phyloP scores from a whole-genome alignment of 2,888 invertebrate species.

The Metacarcinus magister region DNA sequence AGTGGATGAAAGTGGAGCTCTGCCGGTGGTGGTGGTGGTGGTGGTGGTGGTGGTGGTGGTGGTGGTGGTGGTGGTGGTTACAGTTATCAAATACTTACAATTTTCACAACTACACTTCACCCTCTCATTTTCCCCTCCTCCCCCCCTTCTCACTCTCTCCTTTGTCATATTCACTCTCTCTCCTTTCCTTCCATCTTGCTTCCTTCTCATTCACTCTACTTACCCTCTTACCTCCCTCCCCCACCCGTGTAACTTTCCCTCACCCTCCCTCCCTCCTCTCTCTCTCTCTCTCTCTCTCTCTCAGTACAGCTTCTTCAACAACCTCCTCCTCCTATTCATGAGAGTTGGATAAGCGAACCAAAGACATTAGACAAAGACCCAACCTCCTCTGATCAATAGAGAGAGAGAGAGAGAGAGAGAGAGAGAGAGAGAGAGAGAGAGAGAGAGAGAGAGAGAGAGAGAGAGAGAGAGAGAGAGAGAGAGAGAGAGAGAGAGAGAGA shows the following conservation, averaged over 20 bases:
- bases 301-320: background rate
- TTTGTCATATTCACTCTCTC: background rate
- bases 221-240: background rate
- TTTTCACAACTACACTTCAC: too few relatives aligned
- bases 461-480: slow-evolving; percentile 46
- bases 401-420: background rate
- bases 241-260: background rate
- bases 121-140: too few relatives aligned
- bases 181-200: background rate
- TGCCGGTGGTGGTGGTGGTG: background rate
- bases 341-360: background rate
- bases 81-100: too few relatives aligned
- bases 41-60: background rate
- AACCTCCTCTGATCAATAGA: background rate
- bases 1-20: too few relatives aligned
- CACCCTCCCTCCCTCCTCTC: background rate
- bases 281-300: background rate
- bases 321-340: background rate
- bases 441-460: slow-evolving; percentile 42
- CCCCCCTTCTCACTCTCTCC: too few relatives aligned
- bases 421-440: slow-evolving; percentile 43
- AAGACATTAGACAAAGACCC: slow-evolving; percentile 28
- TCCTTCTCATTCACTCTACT: too few relatives aligned
- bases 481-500: too few relatives aligned
- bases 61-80: background rate